Percentiles rank a stretch among this genome's conserved stretches.
phyloP scores from a whole-genome alignment of 2,888 invertebrate genomes.

The Urechis unicinctus region DNA sequence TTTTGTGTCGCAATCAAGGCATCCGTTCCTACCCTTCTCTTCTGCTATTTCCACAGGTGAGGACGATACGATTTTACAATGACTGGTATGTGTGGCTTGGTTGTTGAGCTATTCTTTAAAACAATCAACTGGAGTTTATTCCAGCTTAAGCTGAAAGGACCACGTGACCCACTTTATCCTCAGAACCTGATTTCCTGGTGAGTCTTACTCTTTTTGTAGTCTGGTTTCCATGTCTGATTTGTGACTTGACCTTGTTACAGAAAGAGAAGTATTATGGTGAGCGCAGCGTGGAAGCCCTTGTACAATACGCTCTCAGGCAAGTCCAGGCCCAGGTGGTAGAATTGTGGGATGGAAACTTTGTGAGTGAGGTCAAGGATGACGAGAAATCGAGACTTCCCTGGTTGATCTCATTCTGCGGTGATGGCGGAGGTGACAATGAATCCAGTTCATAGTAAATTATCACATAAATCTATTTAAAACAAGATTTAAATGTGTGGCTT shows the following conservation, averaged over 20 bases:
- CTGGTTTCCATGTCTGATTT: not conserved
- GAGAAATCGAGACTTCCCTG: slow-evolving; percentile 51
- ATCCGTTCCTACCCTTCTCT: slow-evolving; percentile 73
- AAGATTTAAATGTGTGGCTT: not conserved
- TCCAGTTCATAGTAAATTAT: no score
- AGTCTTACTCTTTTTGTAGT: no score
- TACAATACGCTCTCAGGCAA: slow-evolving; percentile 62
- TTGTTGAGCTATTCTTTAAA: no score
- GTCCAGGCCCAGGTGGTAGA: slow-evolving; percentile 52
- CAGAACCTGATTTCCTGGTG: no score
- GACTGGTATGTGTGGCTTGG: no score
- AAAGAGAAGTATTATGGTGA: slow-evolving; percentile 60
- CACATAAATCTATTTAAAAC: not conserved
- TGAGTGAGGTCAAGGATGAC: slow-evolving; percentile 27
- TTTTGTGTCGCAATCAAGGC: slow-evolving; percentile 66
- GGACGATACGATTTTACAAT: slow-evolving; percentile 20
- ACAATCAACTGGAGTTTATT: no score
- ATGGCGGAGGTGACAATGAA: slow-evolving; percentile 52
- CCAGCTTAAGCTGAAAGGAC: no score
- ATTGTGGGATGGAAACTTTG: slow-evolving; percentile 50
- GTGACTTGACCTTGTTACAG: slow-evolving; percentile 44
- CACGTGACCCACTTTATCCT: no score
- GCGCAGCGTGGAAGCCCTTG: slow-evolving; percentile 58
- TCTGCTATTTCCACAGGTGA: slow-evolving; percentile 62
- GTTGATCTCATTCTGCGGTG: slow-evolving; percentile 59